Evolutionary conservation across 2,797 vertebrate species (phyloP), one percentile per base, ranked within the genome.

Genomic region (Coilia nasus): DNA sequence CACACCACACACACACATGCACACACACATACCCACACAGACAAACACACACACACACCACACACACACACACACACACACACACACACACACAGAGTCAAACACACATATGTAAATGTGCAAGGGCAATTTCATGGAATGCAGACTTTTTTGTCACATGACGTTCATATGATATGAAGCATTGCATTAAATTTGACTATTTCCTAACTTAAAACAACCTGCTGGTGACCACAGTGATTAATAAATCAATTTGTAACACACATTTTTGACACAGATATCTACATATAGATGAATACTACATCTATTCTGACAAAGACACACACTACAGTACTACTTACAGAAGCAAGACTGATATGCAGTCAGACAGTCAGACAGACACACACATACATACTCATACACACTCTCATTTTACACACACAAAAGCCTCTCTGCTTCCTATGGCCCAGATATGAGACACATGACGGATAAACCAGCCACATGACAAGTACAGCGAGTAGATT

Each of bases 401-500:
- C 71, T 21, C 71, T 78, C 35, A 78, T 17, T 78, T 78, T n/a
- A n/a, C 11, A 82, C 21, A 82, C 46, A 50, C 81, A 50, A 82
- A 50, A 82, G 54, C 47, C 46, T 25, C 46, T 57, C 11, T 82
- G 46, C 46, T 57, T 82, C n/a, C 25, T 2, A 50, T 25, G 54
- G 11, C 46, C 25, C 71, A 78, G 31, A 78, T 78, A 78, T 78
- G 71, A 35, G 71, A 78, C 31, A 44, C 71, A 78, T 19, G 41
- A 6, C 71, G 15, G 35, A 78, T 44, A 44, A 15, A 19, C 17
- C 31, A 7, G 35, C 71, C 35, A 2, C 71, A 78, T 78, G 31
- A 75, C 71, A 44, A 41, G 35, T 78, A 44, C 71, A 78, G 71
- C 44, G 35, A 78, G 71, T 44, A 35, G 71, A 78, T 78, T 91